Conservation (phyloP, 2,797 vertebrate genomes). For the Myotis vivesi region DNA sequence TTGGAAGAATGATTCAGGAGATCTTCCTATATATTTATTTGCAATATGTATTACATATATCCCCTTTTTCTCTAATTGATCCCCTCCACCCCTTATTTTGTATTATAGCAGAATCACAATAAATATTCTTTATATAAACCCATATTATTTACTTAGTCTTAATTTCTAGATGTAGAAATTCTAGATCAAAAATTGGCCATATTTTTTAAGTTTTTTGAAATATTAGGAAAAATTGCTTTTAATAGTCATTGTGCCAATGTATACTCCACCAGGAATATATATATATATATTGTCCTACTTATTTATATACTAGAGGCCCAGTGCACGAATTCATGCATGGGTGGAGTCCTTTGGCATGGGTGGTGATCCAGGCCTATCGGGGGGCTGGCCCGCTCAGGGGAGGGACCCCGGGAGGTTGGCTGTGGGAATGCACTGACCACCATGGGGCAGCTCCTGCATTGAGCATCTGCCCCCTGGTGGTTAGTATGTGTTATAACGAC, state of each 20-base stretch:
- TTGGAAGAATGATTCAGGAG: neutral
- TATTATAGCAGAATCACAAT: neutral
- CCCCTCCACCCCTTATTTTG: neutral
- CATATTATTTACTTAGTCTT: neutral
- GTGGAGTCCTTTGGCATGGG: no score
- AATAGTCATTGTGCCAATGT: neutral
- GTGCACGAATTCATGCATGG: no score
- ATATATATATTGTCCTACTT: neutral
- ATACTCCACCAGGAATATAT: neutral
- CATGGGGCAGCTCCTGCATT: no score
- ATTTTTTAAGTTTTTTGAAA: neutral
- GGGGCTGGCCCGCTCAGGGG: no score
- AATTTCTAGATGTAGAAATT: neutral
- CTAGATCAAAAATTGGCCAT: neutral
- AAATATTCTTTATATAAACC: neutral
- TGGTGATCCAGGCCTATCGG: no score
- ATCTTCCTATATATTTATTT: neutral
- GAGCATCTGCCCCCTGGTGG: no score
- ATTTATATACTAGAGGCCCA: neutral
- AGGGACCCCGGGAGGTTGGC: no score
- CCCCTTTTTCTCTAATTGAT: no score
- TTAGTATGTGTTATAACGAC: no score
- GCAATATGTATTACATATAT: neutral
- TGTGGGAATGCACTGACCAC: no score
- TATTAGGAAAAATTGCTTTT: neutral